Percentiles rank a stretch among this genome's conserved stretches.
These are phyloP conservation scores for Tetheella fluctuosa DNA, from an alignment of 2,888 invertebrate genomes.

Conservation along the genomic window DNA sequence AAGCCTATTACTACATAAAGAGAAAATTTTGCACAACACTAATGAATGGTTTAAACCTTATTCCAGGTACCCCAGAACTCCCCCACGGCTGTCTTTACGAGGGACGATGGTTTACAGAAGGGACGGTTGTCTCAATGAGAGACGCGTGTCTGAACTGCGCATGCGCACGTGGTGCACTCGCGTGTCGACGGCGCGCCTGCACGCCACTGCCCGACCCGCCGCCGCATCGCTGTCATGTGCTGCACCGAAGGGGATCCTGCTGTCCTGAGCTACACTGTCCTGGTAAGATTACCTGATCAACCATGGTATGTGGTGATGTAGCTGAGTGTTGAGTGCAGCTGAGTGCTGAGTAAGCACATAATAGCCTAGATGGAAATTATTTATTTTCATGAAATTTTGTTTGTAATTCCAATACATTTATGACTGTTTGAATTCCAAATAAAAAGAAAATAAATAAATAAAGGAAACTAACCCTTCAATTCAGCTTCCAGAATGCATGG, in stretches of 20 bases:
- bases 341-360: no score
- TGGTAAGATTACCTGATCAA: slow-evolving; percentile 69
- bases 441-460: no score
- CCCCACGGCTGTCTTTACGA: slow-evolving; percentile 88
- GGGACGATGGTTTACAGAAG: slow-evolving; percentile 87
- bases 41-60: neutral
- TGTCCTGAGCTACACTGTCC: slow-evolving; percentile 92
- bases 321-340: no score
- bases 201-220: slow-evolving; percentile 89
- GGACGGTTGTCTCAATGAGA: slow-evolving; percentile 86
- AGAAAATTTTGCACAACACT: no score
- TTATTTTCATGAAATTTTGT: no score
- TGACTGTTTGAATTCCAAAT: no score
- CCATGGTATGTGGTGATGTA: neutral
- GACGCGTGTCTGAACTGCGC: slow-evolving; percentile 92
- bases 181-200: slow-evolving; percentile 91
- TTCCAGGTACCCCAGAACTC: slow-evolving; percentile 30
- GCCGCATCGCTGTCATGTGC: slow-evolving; percentile 88
- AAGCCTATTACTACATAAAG: no score
- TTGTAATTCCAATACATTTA: no score
- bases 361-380: no score
- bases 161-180: slow-evolving; percentile 88
- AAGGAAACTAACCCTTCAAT: no score
- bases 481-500: no score
- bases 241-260: slow-evolving; percentile 88